Conservation (phyloP, 2,888 invertebrate species). For the Cheilosia pagana region DNA sequence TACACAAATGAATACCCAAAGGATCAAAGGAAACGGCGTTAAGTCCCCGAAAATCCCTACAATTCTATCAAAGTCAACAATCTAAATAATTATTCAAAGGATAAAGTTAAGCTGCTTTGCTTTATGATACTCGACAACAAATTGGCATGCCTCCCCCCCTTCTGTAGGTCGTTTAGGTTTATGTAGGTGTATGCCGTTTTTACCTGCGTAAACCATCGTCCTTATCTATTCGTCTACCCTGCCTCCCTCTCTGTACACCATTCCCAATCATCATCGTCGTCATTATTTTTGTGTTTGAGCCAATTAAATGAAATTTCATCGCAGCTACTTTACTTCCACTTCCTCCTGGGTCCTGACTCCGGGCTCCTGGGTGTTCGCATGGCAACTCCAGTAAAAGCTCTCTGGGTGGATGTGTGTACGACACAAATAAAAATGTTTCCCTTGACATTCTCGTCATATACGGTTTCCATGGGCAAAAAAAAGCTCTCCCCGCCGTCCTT, state of each 20-base stretch:
- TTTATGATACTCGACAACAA: conserved; percentile 59
- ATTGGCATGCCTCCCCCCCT: conserved; percentile 44
- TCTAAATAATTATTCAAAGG: conserved; percentile 73
- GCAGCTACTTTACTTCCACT: conserved; percentile 18
- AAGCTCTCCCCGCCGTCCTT: not conserved
- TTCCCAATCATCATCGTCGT: conserved; percentile 56
- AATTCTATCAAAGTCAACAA: conserved; percentile 64
- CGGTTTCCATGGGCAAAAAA: not conserved
- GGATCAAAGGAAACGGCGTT: conserved; percentile 24
- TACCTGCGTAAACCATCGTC: not conserved
- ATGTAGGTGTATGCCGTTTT: not conserved
- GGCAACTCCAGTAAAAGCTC: conserved; percentile 43
- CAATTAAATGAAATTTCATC: conserved; percentile 62
- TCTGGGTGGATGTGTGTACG: not conserved
- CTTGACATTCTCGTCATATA: not conserved
- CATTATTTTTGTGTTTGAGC: conserved; percentile 64
- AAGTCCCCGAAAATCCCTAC: conserved; percentile 39
- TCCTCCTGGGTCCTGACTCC: not conserved
- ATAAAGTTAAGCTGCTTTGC: conserved; percentile 69
- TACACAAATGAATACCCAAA: not conserved
- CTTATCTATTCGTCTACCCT: not conserved
- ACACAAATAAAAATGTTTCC: conserved; percentile 9
- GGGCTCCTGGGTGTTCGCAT: not conserved
- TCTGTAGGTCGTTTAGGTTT: not conserved
- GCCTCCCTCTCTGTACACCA: not conserved